These are phyloP conservation scores for Diadegma fenestrale DNA, from an alignment of 2,888 invertebrate species.

Conservation along the genomic window DNA sequence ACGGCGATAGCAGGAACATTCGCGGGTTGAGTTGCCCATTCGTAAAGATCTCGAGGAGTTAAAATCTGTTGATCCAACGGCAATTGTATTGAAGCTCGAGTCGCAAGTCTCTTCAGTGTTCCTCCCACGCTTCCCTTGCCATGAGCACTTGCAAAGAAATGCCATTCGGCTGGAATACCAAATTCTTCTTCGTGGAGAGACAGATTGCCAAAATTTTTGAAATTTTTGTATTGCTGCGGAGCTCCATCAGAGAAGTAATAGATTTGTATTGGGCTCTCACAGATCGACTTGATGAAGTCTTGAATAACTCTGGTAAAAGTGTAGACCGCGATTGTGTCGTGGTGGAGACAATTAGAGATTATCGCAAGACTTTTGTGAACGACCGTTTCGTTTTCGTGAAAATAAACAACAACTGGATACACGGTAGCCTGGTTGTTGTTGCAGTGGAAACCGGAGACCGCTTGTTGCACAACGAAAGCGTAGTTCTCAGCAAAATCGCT, in stretches of 20 bases:
- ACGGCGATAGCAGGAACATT: constrained; percentile 43
- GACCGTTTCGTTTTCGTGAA: constrained; percentile 37
- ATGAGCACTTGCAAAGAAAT: constrained; percentile 65
- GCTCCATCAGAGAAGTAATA: constrained; percentile 63
- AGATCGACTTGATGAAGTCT: constrained; percentile 26
- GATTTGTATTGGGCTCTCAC: constrained; percentile 28
- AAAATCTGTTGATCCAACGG: constrained; percentile 60
- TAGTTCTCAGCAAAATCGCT: constrained; percentile 62
- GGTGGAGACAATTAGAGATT: constrained; percentile 63
- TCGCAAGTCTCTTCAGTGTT: constrained; percentile 63
- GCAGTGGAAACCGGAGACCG: constrained; percentile 57
- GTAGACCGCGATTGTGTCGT: constrained; percentile 63
- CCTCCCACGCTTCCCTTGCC: constrained; percentile 68
- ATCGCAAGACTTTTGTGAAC: constrained; percentile 56
- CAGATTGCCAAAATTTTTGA: constrained; percentile 63
- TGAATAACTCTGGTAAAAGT: constrained; percentile 24
- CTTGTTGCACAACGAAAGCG: constrained; percentile 50
- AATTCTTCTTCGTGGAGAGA: too few relatives aligned
- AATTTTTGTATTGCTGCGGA: constrained; percentile 63
- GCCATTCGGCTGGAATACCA: constrained; percentile 58
- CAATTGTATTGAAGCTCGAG: constrained; percentile 61
- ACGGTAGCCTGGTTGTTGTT: constrained; percentile 65
- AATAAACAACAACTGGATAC: constrained; percentile 61
- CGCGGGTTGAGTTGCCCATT: constrained; percentile 48
- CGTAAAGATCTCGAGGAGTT: constrained; percentile 54